Evolutionary conservation across 35 echinoderm and acorn worm genomes (phyloP), one percentile per base, ranked within the genome.

Genomic region (Heliocidaris tuberculata): DNA sequence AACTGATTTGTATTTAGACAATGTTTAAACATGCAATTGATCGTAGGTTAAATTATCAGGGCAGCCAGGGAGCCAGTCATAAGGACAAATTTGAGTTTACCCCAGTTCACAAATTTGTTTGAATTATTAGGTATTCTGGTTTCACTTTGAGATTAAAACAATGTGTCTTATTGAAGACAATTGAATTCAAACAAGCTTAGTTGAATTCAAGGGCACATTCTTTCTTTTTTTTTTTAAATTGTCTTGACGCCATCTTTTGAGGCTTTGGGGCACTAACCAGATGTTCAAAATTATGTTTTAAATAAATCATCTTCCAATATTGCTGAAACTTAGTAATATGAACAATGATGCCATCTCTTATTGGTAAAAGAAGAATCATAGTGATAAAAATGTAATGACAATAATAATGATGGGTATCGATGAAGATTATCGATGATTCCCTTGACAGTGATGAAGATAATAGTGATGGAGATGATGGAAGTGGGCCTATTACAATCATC

Each of bases 1-100:
- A 89, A 89, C 87, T 89, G 87, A 89, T 89, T 78, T 89, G 87
- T 89, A 48, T 89, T 89, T 89, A 89, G 31, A 89, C 87, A 47
- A 48, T 89, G 87, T 89, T 89, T 48, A 89, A 47, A 48, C 29
- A 13, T 17, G 87, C 31, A 89, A 89, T 89, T 32, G 47, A 89
- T 89, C 65, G 65, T n/a, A 78, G 65, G 65, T 78, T 78, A 78
- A 78, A 78, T 78, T 78, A 78, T 78, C 65, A 78, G 24, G 65
- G 65, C 65, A 78, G 65, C 6, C 59, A 60, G 59, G 19, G 19
- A 78, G 65, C 65, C 65, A n/a, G 27, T 42, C 35, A 78, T 7
- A 78, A 24, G 65, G 4, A 24, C 65, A 78, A 6, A 24, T 78
- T 78, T 27, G 65, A 78, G 65, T 78, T 78, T 78, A 78, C 65